These are phyloP conservation scores for Poecile atricapillus DNA, from an alignment of 2,113 vertebrate species.

Conservation along the genomic window DNA sequence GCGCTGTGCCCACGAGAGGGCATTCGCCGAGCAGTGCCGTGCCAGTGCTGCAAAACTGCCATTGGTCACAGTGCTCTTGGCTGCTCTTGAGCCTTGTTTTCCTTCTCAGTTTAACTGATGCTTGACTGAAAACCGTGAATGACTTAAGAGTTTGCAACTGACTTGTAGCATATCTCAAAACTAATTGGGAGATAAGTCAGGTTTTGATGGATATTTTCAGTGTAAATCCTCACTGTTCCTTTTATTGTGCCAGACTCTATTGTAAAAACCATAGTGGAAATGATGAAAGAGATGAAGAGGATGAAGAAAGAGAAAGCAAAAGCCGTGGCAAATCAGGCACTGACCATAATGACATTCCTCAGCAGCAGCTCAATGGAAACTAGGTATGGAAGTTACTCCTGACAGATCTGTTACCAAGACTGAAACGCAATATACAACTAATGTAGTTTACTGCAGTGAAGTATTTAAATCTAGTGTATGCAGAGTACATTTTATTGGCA, in stretches of 20 bases:
- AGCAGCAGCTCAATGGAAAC: constrained; percentile 93
- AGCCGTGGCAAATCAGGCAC: constrained; percentile 86
- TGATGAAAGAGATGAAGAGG: constrained; percentile 97
- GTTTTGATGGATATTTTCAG: not conserved
- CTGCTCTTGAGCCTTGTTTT: not conserved
- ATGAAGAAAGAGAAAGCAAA: constrained; percentile 96
- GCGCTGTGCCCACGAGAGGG: constrained; percentile 54
- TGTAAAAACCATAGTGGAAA: constrained; percentile 99
- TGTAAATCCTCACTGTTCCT: constrained; percentile 20
- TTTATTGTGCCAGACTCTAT: constrained; percentile 82
- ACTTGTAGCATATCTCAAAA: not conserved
- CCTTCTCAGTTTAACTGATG: not conserved
- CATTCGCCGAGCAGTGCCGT: not conserved
- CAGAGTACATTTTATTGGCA: constrained; percentile 68
- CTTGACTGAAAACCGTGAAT: not conserved
- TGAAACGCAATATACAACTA: constrained; percentile 19
- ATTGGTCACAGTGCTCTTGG: not conserved
- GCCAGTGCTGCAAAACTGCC: not conserved
- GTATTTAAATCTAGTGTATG: constrained; percentile 64
- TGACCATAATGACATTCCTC: constrained; percentile 80
- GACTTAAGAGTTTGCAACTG: not conserved
- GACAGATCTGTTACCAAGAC: constrained; percentile 44
- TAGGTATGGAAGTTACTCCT: constrained; percentile 81
- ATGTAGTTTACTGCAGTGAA: constrained; percentile 60
- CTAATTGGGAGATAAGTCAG: not conserved